These are phyloP conservation scores for Hymenopus coronatus DNA, from an alignment of 2,888 invertebrate species.

Conservation along the genomic window DNA sequence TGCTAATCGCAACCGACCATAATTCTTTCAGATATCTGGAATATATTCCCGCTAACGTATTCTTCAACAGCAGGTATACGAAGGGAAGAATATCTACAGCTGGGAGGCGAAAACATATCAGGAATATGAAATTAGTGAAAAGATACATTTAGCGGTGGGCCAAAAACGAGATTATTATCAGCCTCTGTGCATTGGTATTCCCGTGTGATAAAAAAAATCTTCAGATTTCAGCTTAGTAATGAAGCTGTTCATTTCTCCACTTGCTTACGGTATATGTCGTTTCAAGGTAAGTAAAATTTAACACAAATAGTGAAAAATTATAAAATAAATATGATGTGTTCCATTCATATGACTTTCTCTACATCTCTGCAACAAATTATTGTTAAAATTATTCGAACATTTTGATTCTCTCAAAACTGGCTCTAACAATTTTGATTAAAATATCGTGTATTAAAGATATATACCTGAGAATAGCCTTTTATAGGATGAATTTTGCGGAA, in stretches of 20 bases:
- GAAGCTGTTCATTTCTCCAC: neutral
- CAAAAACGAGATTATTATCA: neutral
- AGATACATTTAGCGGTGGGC: neutral
- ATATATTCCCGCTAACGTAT: neutral
- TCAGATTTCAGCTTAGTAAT: neutral
- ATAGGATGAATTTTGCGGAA: too few relatives aligned
- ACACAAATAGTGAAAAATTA: rapidly evolving
- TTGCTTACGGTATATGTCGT: too few relatives aligned
- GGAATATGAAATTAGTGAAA: neutral
- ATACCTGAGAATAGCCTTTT: too few relatives aligned
- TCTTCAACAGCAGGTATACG: neutral
- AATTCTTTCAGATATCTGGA: neutral
- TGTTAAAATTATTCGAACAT: too few relatives aligned
- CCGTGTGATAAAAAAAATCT: neutral
- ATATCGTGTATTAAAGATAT: too few relatives aligned
- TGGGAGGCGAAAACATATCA: neutral
- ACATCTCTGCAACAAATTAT: too few relatives aligned
- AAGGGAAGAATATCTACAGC: neutral
- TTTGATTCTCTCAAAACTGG: too few relatives aligned
- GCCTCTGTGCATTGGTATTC: neutral
- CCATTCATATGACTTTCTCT: too few relatives aligned
- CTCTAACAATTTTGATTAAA: too few relatives aligned
- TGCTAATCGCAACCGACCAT: neutral
- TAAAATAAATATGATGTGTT: too few relatives aligned
- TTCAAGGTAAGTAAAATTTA: too few relatives aligned